A percentile compares a stretch with the other conserved stretches of the same genome.
Evolutionary conservation across 2,113 vertebrate species (phyloP).

Genomic region (Halcyon senegalensis): DNA sequence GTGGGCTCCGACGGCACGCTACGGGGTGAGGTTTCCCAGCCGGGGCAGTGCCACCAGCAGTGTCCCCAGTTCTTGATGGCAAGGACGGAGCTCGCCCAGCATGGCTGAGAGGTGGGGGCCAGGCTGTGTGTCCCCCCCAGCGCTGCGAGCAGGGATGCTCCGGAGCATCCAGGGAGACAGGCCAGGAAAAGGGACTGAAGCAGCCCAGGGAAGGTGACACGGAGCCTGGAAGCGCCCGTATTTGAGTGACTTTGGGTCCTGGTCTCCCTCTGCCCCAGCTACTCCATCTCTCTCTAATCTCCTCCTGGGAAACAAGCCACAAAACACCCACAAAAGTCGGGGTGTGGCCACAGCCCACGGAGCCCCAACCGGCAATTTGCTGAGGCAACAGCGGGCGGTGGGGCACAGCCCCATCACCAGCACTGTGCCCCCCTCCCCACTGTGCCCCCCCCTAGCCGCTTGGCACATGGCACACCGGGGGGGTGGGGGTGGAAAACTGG

Average conservation of each 20-base stretch:
- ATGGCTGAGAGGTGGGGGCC: neutral
- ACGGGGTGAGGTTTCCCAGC: neutral
- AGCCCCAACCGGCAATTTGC: neutral
- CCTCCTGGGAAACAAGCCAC: neutral
- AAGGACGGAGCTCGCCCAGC: neutral
- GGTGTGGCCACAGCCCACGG: neutral
- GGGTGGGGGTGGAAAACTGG: neutral
- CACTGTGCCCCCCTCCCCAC: neutral
- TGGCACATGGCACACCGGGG: fast-evolving
- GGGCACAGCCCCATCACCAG: fast-evolving
- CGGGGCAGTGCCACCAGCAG: neutral
- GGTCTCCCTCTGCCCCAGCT: neutral
- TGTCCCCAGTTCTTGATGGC: fast-evolving
- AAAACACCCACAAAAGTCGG: neutral
- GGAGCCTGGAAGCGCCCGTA: fast-evolving
- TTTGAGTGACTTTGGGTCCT: fast-evolving
- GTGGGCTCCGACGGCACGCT: fast-evolving
- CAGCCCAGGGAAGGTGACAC: fast-evolving
- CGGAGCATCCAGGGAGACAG: neutral
- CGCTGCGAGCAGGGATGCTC: fast-evolving
- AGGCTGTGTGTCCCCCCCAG: fast-evolving
- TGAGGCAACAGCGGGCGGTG: neutral
- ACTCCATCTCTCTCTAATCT: neutral
- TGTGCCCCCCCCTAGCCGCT: too few species aligned
- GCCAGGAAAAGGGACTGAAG: fast-evolving